Conservation (phyloP, 2,797 vertebrate species). For the Protosalanx chinensis region DNA sequence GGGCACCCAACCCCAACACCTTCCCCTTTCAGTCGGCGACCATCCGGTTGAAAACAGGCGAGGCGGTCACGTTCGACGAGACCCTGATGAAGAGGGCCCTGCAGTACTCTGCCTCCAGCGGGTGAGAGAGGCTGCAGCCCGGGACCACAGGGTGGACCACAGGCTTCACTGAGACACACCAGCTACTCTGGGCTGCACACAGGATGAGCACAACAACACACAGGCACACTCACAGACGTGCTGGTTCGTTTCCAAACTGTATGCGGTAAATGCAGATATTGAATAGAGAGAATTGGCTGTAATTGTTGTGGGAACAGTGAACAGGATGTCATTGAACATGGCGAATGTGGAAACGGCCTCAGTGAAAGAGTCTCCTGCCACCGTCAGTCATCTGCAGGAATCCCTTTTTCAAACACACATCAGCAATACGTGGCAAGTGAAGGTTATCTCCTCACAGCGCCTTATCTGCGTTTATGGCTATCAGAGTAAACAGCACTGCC, state of each 20-base stretch:
- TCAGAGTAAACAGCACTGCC: constrained; percentile 18
- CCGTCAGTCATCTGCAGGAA: neutral
- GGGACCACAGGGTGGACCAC: too few relatives aligned
- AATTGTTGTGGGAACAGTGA: too few relatives aligned
- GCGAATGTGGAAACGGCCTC: too few relatives aligned
- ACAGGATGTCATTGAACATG: too few relatives aligned
- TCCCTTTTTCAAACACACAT: neutral
- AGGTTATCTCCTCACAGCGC: constrained; percentile 15
- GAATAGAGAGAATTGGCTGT: too few relatives aligned
- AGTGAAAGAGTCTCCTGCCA: neutral
- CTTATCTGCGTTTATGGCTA: constrained; percentile 24
- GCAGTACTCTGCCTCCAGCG: constrained; percentile 85
- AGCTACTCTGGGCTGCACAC: too few relatives aligned
- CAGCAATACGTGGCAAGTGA: neutral
- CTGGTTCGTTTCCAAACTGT: too few relatives aligned
- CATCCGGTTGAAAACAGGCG: constrained; percentile 73
- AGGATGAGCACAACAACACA: too few relatives aligned
- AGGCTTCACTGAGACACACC: too few relatives aligned
- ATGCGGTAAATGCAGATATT: too few relatives aligned
- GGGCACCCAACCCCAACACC: constrained; percentile 83
- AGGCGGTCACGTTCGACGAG: constrained; percentile 73
- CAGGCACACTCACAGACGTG: too few relatives aligned
- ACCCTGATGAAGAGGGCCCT: constrained; percentile 84
- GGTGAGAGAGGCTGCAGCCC: constrained; percentile 68
- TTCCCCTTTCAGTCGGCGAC: constrained; percentile 87